Percentiles rank a stretch among this genome's conserved stretches.
Evolutionary conservation across 2,888 invertebrate species (phyloP).

Genomic region (Apoda limacodes): DNA sequence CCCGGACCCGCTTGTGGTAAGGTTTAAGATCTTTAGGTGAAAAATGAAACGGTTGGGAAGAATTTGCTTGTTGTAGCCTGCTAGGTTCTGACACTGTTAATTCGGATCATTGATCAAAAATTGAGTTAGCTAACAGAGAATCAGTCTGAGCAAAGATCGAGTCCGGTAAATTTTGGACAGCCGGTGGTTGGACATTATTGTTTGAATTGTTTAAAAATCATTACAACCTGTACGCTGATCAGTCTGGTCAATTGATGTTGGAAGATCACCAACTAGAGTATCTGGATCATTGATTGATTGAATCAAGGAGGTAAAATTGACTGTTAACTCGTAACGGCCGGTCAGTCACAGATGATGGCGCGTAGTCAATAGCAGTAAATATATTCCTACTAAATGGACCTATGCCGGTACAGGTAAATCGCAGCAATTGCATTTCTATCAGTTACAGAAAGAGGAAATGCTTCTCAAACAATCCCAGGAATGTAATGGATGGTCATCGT

Average conservation of each 20-base stretch:
- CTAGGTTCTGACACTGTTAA: slow-evolving; percentile 10
- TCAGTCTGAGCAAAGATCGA: slow-evolving; percentile 1
- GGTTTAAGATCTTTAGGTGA: slow-evolving; percentile 15
- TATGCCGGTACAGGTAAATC: slow-evolving; percentile 11
- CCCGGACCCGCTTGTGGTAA: slow-evolving; percentile 16
- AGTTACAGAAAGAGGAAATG: slow-evolving; percentile 10
- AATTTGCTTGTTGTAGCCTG: too few relatives aligned
- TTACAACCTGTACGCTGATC: too few relatives aligned
- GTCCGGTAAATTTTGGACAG: slow-evolving; percentile 3
- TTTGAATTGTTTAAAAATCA: too few relatives aligned
- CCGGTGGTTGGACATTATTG: too few relatives aligned
- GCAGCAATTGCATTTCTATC: slow-evolving; percentile 8
- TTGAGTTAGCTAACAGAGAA: slow-evolving; percentile 2
- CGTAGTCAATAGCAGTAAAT: slow-evolving; percentile 13
- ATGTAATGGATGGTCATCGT: slow-evolving; percentile 16
- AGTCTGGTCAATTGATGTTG: too few relatives aligned
- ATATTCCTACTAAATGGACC: slow-evolving; percentile 11
- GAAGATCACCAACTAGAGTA: slow-evolving; percentile 3
- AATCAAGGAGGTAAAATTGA: slow-evolving; percentile 1
- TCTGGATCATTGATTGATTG: slow-evolving; percentile 6
- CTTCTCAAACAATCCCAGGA: too few relatives aligned
- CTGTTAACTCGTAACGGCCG: slow-evolving; percentile 7
- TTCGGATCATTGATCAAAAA: slow-evolving; percentile 3
- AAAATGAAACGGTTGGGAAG: slow-evolving; percentile 5
- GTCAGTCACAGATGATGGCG: slow-evolving; percentile 17